Base-by-base conservation (phyloP, 2,888 invertebrate species). In the Homarus gammarus region DNA sequence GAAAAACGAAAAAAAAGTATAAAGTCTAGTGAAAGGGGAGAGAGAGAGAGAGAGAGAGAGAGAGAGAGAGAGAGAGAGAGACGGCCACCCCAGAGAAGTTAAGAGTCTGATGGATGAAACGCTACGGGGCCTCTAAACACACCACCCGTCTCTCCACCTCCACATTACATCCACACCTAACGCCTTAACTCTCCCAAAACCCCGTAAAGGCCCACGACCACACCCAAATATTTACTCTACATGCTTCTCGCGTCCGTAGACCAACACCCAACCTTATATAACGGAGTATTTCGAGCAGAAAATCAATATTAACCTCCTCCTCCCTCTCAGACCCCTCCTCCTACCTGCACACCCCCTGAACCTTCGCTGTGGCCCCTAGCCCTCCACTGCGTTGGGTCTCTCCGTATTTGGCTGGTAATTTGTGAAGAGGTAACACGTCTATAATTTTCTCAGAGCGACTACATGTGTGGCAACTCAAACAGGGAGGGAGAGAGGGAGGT, bases 371-470 rank as follows among this genome's bases (percentile, higher is more conserved):
- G 70, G 38, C 70, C 70, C 56, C 70, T 70, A 82, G 82, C 70
- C 40, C 27, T 33, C 40, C 82, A 27, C 82, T 70, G 68, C 82
- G 82, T 64, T 70, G 86, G 86, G 70, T 86, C 86, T 12, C 70
- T 18, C 86, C 86, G 49, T 86, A 86, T 86, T 78, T 68, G 86
- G 86, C 33, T 44, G 86, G 86, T 86, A 86, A 86, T 86, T 85
- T 86, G 85, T 86, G 86, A 86, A 86, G 86, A 86, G 38, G 49
- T 86, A 86, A 86, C 68, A 49, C 78, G 68, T 77, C 61, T 86
- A 86, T 86, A 86, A 86, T 86, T 86, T 86, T 86, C 86, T 86
- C 64, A 51, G 86, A 68, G 78, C 68, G 86, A 44, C 85, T 86
- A 77, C 86, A 86, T 86, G 86, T 86, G 86, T 86, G 86, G 86